Conservation (phyloP, 2,797 vertebrate genomes). For the Malacoraja senta region DNA sequence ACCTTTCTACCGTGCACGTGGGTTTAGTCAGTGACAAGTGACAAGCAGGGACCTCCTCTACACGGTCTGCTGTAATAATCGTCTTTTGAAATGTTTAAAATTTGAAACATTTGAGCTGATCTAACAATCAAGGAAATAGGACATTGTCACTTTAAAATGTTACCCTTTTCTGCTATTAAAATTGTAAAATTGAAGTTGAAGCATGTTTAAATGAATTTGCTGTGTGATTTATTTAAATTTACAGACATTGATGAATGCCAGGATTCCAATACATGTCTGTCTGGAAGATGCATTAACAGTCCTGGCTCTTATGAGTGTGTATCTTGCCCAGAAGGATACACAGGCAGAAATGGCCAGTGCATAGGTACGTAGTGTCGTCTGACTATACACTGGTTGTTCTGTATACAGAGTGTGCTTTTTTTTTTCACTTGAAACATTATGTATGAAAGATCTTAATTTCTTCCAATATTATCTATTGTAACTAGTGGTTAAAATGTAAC, state of each 20-base stretch:
- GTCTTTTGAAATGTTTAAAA: too few relatives aligned
- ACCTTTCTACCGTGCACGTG: not conserved
- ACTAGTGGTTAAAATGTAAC: not conserved
- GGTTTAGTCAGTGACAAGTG: not conserved
- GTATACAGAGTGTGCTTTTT: not conserved
- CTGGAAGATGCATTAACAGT: slow-evolving; percentile 75
- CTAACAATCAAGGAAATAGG: not conserved
- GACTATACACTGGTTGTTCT: not conserved
- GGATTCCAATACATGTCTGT: slow-evolving; percentile 63
- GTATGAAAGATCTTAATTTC: not conserved
- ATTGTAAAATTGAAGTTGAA: slow-evolving; percentile 8
- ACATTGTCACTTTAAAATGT: slow-evolving; percentile 13
- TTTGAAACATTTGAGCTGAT: not conserved
- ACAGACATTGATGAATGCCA: slow-evolving; percentile 82
- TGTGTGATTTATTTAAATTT: slow-evolving; percentile 19
- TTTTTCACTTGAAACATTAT: not conserved
- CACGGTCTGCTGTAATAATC: not conserved
- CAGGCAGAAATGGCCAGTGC: slow-evolving; percentile 75
- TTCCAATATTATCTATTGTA: not conserved
- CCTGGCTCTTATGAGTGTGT: slow-evolving; percentile 77
- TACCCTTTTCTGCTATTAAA: slow-evolving; percentile 6
- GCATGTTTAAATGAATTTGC: not conserved
- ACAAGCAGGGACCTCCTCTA: not conserved
- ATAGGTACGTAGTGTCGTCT: slow-evolving; percentile 62
- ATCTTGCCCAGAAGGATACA: slow-evolving; percentile 73